These are phyloP conservation scores for Fukomys damarensis DNA, from an alignment of 2,113 vertebrate species.

Conservation along the genomic window DNA sequence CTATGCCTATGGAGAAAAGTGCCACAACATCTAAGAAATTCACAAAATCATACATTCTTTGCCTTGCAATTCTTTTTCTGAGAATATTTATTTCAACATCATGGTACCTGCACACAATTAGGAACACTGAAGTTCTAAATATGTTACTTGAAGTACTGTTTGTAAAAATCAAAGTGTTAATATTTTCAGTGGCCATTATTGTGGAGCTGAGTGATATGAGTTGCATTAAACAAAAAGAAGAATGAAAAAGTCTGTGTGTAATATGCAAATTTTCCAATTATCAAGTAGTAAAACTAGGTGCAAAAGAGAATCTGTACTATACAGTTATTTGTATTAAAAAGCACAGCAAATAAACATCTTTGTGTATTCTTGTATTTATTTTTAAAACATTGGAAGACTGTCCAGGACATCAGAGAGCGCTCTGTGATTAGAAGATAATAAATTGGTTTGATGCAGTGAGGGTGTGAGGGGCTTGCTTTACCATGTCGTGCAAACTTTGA, in stretches of 20 bases:
- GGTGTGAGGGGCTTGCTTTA: not conserved
- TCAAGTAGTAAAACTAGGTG: not conserved
- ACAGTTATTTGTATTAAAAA: not conserved
- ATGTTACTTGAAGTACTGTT: not conserved
- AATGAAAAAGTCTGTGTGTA: not conserved
- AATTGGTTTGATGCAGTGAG: not conserved
- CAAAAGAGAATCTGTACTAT: not conserved
- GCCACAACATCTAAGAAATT: not conserved
- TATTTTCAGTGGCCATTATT: not conserved
- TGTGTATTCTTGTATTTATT: not conserved
- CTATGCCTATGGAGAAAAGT: not conserved
- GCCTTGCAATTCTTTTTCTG: not conserved
- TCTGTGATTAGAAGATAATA: not conserved
- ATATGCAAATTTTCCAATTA: not conserved
- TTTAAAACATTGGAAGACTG: not conserved
- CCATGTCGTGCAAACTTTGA: not conserved
- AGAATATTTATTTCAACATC: not conserved
- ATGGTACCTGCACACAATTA: not conserved
- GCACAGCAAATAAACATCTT: not conserved
- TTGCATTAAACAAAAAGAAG: not conserved
- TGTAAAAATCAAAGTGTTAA: not conserved
- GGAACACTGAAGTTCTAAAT: not conserved
- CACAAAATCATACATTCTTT: not conserved
- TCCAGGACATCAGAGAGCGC: not conserved
- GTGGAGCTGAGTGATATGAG: not conserved